Conservation (phyloP, 2,888 invertebrate species). For the Quadroppia sp. region DNA sequence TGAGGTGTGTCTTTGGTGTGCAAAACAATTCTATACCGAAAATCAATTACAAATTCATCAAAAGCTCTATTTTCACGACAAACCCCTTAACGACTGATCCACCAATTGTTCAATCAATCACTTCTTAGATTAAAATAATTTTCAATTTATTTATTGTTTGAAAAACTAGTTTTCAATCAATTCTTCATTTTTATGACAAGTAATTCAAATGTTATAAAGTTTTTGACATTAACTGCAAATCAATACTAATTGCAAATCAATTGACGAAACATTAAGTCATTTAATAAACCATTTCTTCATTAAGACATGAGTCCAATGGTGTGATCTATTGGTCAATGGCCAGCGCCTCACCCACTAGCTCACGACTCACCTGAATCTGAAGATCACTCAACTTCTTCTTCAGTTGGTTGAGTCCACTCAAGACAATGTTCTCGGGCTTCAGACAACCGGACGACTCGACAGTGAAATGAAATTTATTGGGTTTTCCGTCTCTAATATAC, state of each 20-base stretch:
- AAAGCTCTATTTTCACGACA: constrained; percentile 24
- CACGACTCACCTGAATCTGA: constrained; percentile 80
- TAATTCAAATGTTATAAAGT: not conserved
- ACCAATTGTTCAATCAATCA: not conserved
- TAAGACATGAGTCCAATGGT: constrained; percentile 9
- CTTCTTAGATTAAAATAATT: too few species aligned
- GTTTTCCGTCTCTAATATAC: constrained; percentile 89
- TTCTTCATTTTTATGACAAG: not conserved
- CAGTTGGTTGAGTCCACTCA: constrained; percentile 85
- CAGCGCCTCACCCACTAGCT: constrained; percentile 47
- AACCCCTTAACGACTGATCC: not conserved
- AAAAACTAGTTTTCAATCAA: too few species aligned
- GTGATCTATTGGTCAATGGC: constrained; percentile 42
- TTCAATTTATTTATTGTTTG: too few species aligned
- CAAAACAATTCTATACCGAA: not conserved
- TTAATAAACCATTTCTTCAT: too few species aligned
- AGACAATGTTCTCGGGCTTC: constrained; percentile 92
- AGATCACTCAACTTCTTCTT: constrained; percentile 94
- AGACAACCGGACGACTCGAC: constrained; percentile 95
- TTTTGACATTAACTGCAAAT: not conserved
- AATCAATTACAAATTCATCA: constrained; percentile 15
- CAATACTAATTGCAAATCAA: not conserved
- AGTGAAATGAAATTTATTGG: constrained; percentile 94
- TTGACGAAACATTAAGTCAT: too few species aligned
- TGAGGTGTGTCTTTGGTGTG: constrained; percentile 4